Evolutionary conservation across 2,113 vertebrate genomes (phyloP).

Genomic region (Alouatta palliata): DNA sequence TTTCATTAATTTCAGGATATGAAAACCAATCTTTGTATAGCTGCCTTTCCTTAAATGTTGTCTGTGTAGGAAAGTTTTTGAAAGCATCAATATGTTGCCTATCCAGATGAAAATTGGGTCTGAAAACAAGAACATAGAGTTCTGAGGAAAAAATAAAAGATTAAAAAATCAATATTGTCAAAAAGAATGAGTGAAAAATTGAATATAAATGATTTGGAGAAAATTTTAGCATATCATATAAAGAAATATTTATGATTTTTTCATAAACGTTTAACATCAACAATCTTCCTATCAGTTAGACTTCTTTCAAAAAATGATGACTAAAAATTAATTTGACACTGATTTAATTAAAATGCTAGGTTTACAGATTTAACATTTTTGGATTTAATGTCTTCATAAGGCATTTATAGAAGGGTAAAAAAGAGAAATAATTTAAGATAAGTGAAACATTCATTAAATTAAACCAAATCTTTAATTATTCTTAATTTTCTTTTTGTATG

Average conservation of each 20-base stretch:
- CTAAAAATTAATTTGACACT: conserved; percentile 20
- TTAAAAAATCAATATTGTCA: background rate
- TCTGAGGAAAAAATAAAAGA: background rate
- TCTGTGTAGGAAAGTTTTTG: conserved; percentile 63
- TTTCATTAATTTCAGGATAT: conserved; percentile 70
- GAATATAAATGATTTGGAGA: background rate
- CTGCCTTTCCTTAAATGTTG: conserved; percentile 54
- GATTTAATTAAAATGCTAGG: conserved; percentile 37
- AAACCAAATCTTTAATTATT: conserved; percentile 31
- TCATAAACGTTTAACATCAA: background rate
- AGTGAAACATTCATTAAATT: conserved; percentile 59
- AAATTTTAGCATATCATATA: background rate
- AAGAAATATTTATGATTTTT: background rate
- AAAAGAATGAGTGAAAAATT: background rate
- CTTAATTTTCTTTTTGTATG: conserved; percentile 39
- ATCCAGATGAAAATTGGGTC: background rate
- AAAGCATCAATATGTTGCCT: background rate
- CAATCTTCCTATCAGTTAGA: background rate
- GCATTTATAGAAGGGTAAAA: conserved; percentile 22
- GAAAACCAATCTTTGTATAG: background rate
- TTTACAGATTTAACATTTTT: conserved; percentile 49
- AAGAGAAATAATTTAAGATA: conserved; percentile 27
- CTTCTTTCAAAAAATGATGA: background rate
- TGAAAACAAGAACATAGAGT: conserved; percentile 40
- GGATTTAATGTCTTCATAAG: background rate